Evolutionary conservation across 2,797 vertebrate genomes (phyloP).

Genomic region (Parauchenoglanis punctatus): DNA sequence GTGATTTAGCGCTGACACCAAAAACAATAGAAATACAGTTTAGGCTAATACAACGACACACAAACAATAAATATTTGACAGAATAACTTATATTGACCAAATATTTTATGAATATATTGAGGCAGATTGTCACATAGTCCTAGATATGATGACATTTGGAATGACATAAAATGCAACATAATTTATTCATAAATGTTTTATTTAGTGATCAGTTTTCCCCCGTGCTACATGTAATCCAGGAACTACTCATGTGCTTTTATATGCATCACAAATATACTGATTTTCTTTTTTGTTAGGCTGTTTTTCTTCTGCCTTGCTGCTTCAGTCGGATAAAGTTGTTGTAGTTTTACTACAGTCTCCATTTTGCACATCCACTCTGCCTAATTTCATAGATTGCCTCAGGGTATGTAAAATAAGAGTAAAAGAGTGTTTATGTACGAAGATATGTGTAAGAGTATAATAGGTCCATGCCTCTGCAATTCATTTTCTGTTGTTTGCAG

Average conservation of each 20-base stretch:
- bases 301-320: background rate
- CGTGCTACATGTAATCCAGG: background rate
- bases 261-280: slow-evolving; percentile 12
- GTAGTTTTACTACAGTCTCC: background rate
- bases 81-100: background rate
- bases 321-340: slow-evolving; percentile 20
- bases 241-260: background rate
- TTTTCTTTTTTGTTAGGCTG: background rate
- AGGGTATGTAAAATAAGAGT: slow-evolving; percentile 25
- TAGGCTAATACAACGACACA: background rate
- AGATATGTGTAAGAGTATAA: slow-evolving; percentile 12
- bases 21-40: background rate
- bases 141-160: background rate
- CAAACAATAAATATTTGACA: too few species aligned
- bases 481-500: slow-evolving; percentile 21
- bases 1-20: too few species aligned
- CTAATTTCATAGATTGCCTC: slow-evolving; percentile 33
- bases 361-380: slow-evolving; percentile 19
- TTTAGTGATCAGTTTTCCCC: background rate
- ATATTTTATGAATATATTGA: background rate
- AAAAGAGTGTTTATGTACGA: slow-evolving; percentile 30
- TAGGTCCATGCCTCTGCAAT: slow-evolving; percentile 5
- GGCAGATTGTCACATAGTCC: background rate
- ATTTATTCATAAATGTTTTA: background rate
- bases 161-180: background rate